These are phyloP conservation scores for Pitangus sulphuratus DNA, from an alignment of 2,797 vertebrate genomes.

Conservation along the genomic window DNA sequence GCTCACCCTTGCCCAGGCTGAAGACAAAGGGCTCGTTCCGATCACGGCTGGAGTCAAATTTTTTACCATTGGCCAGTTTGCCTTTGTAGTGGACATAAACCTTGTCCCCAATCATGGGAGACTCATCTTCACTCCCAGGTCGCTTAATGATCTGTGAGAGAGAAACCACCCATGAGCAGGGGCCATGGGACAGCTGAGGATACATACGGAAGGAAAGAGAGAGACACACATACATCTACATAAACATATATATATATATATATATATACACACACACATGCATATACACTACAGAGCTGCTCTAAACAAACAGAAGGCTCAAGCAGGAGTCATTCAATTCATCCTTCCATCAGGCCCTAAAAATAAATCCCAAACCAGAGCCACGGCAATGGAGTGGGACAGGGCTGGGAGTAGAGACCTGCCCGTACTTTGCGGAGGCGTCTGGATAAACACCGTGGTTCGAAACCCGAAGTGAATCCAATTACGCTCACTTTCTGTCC, in stretches of 20 bases:
- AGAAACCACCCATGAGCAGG: not conserved
- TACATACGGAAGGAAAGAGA: not conserved
- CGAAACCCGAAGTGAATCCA: not conserved
- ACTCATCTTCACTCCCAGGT: constrained; percentile 82
- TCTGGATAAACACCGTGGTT: not conserved
- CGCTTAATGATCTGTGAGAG: constrained; percentile 84
- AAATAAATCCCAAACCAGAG: not conserved
- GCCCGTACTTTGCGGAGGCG: rapidly evolving
- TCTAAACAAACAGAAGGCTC: not conserved
- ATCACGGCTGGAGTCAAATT: constrained; percentile 92
- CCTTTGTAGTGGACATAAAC: constrained; percentile 95
- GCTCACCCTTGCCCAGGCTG: constrained; percentile 90
- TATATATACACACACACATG: rapidly evolving
- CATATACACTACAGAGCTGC: not conserved
- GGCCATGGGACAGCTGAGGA: not conserved
- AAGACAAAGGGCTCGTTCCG: constrained; percentile 92
- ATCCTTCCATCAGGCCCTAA: not conserved
- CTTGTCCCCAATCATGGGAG: constrained; percentile 93
- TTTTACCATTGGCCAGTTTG: constrained; percentile 88
- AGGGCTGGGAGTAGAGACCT: not conserved
- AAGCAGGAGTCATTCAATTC: not conserved
- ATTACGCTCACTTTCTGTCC: not conserved
- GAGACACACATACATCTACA: not conserved
- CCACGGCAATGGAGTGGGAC: rapidly evolving
- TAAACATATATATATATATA: rapidly evolving